Conservation (phyloP, 2,888 invertebrate genomes). For the Meloe dianella region DNA sequence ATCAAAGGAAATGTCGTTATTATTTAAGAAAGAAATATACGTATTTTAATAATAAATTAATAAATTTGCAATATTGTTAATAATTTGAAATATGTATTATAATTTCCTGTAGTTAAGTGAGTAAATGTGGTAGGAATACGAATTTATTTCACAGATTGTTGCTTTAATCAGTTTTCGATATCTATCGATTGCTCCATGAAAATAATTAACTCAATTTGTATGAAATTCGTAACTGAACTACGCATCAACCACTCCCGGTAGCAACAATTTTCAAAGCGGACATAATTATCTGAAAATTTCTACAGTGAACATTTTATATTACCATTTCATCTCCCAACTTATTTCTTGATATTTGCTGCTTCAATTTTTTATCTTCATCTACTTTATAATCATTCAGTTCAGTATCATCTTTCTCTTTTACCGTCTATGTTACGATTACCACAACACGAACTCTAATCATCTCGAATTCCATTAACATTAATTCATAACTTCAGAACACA, state of each 20-base stretch:
- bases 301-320: background rate
- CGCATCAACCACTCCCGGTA: background rate
- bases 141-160: background rate
- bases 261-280: background rate
- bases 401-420: background rate
- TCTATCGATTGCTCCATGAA: background rate
- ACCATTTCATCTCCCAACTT: background rate
- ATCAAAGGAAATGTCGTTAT: background rate
- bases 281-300: background rate
- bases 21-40: background rate
- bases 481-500: constrained; percentile 2
- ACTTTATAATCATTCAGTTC: background rate
- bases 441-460: constrained; percentile 7
- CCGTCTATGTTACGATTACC: background rate
- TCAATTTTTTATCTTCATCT: background rate
- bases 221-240: background rate
- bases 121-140: background rate
- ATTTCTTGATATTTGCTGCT: background rate
- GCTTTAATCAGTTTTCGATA: constrained; percentile 3
- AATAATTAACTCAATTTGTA: constrained; percentile 7
- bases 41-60: too few relatives aligned
- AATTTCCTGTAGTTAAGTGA: background rate
- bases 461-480: constrained; percentile 6
- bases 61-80: background rate
- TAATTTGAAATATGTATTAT: background rate